Evolutionary conservation across 2,797 vertebrate species (phyloP).

Genomic region (Artibeus lituratus): DNA sequence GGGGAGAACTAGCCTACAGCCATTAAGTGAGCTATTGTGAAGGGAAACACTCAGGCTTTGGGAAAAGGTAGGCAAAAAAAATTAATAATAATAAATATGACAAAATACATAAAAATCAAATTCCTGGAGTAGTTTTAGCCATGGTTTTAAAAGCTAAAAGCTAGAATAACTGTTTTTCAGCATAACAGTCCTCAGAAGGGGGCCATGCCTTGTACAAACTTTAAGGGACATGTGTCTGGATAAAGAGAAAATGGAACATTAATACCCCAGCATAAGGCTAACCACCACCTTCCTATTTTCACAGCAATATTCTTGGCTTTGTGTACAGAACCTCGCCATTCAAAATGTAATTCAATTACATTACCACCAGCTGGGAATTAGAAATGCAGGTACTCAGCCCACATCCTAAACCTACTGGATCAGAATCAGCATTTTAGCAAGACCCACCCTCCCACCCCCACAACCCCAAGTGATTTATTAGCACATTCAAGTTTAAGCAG

Average conservation of each 20-base stretch:
- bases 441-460: not conserved
- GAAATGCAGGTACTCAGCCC: not conserved
- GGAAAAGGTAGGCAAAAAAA: not conserved
- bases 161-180: constrained; percentile 11
- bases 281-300: constrained; percentile 5
- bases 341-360: not conserved
- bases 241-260: constrained; percentile 4
- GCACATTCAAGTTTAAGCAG: constrained; percentile 9
- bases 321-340: not conserved
- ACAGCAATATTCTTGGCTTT: not conserved
- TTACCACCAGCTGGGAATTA: not conserved
- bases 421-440: constrained; percentile 41
- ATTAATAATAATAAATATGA: not conserved
- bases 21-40: not conserved
- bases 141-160: constrained; percentile 9
- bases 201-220: not conserved
- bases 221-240: not conserved
- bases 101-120: constrained; percentile 15
- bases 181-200: not conserved
- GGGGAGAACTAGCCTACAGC: not conserved
- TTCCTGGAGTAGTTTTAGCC: not conserved
- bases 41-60: not conserved
- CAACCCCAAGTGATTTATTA: not conserved
- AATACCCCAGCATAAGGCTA: constrained; percentile 17
- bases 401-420: not conserved